Evolutionary conservation across 2,797 vertebrate species (phyloP), one percentile per base, ranked within the genome.

Genomic region (Taenioides sp.): DNA sequence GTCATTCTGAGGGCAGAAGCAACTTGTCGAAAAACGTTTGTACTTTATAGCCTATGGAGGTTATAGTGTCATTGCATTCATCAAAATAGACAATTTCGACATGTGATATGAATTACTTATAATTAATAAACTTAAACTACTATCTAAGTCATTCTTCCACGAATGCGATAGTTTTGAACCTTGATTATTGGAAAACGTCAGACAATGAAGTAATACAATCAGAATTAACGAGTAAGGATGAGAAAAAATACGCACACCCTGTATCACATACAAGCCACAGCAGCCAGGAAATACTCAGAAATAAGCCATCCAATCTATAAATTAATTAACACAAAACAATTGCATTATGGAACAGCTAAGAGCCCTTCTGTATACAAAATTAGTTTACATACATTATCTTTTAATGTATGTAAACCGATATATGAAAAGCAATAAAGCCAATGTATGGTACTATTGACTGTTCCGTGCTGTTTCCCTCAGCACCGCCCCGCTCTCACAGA

Each of bases 1-100:
- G 14, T 58, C 67, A 79, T 63, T 71, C 68, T 49, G 69, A 57
- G 58, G 37, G 67, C 34, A 40, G 55, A 50, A 62, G 27, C 17
- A 62, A 62, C 22, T 47, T 50, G 22, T 9, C 7, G 4, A 57
- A 57, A 57, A 22, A 14, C 54, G 2, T 14, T 16, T 47, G 43
- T 14, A 14, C 22, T 54, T 54, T n/a, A n/a, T 10, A 54, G 20
- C 20, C 22, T 23, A 4, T 54, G 52, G 52, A 22, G 54, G 22
- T 57, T 55, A n/a, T 20, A 54, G 20, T 55, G 54, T 23, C 54
- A 23, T 11, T 22, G 20, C 11, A 23, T 57, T 23, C 22, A 47
- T 47, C 43, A 16, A 47, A 47, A 47, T 4, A 47, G 43, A 47
- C 43, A 14, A 4, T 43, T 43, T 43, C 12, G 12, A 43, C 40